These are phyloP conservation scores for Drosophila triauraria DNA, from an alignment of 1,140 invertebrate species.

Conservation along the genomic window DNA sequence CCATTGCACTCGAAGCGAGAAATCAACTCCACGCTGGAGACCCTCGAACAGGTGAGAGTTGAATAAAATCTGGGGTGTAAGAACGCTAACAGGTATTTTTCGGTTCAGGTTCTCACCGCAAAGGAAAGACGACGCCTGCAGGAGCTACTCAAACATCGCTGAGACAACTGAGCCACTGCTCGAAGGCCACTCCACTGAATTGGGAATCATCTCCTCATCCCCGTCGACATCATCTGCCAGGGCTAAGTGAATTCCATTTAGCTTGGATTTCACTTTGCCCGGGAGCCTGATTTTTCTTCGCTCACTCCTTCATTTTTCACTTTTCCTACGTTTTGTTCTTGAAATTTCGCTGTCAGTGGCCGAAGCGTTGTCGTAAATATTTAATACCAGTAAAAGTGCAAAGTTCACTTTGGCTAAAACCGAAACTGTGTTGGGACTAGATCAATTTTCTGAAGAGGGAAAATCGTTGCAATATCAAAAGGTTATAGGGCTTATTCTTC, in stretches of 20 bases:
- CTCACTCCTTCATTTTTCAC: constrained; percentile 26
- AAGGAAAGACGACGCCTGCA: constrained; percentile 82
- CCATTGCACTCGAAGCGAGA: constrained; percentile 80
- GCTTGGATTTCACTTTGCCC: constrained; percentile 69
- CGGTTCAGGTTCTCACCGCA: constrained; percentile 58
- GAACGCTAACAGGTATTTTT: constrained; percentile 12
- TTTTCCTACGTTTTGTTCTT: constrained; percentile 28
- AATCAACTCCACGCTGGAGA: constrained; percentile 81
- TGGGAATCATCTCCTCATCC: constrained; percentile 22
- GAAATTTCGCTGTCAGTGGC: constrained; percentile 42
- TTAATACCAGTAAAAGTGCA: constrained; percentile 76
- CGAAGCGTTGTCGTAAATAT: constrained; percentile 65
- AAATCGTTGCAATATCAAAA: not conserved
- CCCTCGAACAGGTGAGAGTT: constrained; percentile 66
- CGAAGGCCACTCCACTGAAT: constrained; percentile 7
- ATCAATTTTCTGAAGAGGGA: constrained; percentile 29
- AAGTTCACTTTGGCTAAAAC: constrained; percentile 73
- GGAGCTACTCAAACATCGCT: constrained; percentile 79
- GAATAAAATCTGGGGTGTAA: constrained; percentile 3
- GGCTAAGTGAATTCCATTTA: constrained; percentile 56
- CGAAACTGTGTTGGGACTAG: constrained; percentile 47
- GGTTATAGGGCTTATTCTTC: constrained; percentile 2
- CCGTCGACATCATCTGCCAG: constrained; percentile 39
- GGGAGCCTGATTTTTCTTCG: constrained; percentile 45
- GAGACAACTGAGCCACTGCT: constrained; percentile 6